Evolutionary conservation across 2,888 invertebrate genomes (phyloP).

Genomic region (Malacosoma neustria): DNA sequence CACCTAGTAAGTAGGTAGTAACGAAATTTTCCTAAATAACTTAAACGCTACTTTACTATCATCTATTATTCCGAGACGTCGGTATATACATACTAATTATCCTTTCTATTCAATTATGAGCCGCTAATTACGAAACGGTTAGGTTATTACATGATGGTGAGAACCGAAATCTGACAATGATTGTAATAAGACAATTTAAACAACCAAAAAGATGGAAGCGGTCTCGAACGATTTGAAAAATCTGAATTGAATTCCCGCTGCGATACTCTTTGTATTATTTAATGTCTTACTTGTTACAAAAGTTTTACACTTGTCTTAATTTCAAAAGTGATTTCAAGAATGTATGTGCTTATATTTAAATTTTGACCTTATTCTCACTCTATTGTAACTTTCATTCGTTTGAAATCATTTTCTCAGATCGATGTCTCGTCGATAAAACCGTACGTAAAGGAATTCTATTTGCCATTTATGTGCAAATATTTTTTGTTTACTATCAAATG

Average conservation of each 20-base stretch:
- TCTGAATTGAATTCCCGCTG: conserved; percentile 20
- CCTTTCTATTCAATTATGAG: conserved; percentile 54
- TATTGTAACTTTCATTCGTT: too few relatives aligned
- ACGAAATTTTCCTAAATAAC: conserved; percentile 29
- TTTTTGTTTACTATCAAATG: too few relatives aligned
- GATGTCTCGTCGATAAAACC: too few relatives aligned
- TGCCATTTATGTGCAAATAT: too few relatives aligned
- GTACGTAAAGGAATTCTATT: too few relatives aligned
- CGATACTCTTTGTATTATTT: conserved; percentile 29
- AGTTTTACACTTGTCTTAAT: background rate
- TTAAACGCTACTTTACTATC: conserved; percentile 34
- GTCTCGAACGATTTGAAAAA: conserved; percentile 33
- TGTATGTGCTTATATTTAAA: too few relatives aligned
- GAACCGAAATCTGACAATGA: conserved; percentile 65
- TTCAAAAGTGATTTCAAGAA: background rate
- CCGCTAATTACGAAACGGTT: conserved; percentile 59
- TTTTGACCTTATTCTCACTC: too few relatives aligned
- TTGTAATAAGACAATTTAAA: conserved; percentile 42
- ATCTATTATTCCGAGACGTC: conserved; percentile 45
- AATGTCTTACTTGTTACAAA: conserved; percentile 6
- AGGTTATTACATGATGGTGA: conserved; percentile 63
- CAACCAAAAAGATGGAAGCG: conserved; percentile 29
- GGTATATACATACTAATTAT: conserved; percentile 49
- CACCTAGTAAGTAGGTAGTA: conserved; percentile 11
- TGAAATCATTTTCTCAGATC: too few relatives aligned